Evolutionary conservation across 2,888 invertebrate species (phyloP).

Genomic region (Lycaena phlaeas): DNA sequence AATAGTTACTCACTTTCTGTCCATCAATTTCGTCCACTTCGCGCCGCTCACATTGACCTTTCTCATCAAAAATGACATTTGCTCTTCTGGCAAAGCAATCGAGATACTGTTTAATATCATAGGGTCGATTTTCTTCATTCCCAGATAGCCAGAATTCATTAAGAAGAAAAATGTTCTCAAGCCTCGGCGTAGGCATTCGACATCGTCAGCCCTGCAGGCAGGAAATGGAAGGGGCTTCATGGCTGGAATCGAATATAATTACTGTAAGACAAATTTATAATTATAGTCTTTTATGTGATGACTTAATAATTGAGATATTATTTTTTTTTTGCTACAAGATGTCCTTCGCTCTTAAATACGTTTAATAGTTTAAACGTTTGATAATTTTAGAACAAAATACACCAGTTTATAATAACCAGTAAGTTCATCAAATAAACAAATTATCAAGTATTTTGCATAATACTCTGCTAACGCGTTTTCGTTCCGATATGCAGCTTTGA

Average conservation of each 20-base stretch:
- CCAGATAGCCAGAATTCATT: conserved; percentile 48
- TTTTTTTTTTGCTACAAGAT: too few species aligned
- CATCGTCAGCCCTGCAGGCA: conserved; percentile 42
- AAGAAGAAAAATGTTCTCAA: conserved; percentile 56
- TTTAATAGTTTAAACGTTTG: too few species aligned
- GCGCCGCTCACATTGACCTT: conserved; percentile 56
- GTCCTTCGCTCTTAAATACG: too few species aligned
- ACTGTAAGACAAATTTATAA: too few species aligned
- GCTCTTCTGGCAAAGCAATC: conserved; percentile 43
- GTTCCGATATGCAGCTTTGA: too few species aligned
- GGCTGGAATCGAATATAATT: conserved; percentile 18
- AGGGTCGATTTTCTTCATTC: conserved; percentile 54
- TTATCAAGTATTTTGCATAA: too few species aligned
- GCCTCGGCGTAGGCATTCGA: conserved; percentile 52
- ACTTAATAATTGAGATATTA: not conserved
- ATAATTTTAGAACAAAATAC: too few species aligned
- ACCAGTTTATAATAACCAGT: too few species aligned
- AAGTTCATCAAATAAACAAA: too few species aligned
- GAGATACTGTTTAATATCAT: conserved; percentile 45
- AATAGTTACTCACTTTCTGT: conserved; percentile 40
- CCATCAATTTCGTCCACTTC: conserved; percentile 49
- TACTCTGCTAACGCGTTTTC: too few species aligned
- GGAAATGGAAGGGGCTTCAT: conserved; percentile 48
- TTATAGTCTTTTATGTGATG: not conserved
- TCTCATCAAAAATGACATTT: conserved; percentile 46